Conservation (phyloP, 2,113 vertebrate genomes). For the Pseudonaja textilis region DNA sequence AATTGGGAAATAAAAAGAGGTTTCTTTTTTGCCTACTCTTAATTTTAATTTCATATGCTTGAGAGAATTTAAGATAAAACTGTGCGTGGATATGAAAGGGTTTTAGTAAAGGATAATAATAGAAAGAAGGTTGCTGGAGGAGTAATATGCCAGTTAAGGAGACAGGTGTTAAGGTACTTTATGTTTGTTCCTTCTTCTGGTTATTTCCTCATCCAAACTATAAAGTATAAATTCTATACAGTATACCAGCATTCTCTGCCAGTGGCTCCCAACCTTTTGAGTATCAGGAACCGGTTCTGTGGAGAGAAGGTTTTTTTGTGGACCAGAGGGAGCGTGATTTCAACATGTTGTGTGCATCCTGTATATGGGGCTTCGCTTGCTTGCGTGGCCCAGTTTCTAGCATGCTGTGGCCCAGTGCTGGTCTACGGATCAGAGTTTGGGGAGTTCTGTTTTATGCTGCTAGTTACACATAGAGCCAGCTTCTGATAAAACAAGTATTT, state of each 20-base stretch:
- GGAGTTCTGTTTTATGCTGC: too few species aligned
- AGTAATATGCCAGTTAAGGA: not conserved
- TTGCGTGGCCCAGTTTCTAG: not conserved
- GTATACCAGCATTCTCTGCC: not conserved
- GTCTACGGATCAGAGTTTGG: not conserved
- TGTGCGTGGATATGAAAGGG: not conserved
- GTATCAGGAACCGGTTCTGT: not conserved
- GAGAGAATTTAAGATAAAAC: not conserved
- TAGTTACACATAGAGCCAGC: too few species aligned
- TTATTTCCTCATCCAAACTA: not conserved
- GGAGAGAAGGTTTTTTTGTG: not conserved
- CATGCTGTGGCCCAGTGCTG: not conserved
- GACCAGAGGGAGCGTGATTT: not conserved
- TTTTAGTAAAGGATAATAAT: not conserved
- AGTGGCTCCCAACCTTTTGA: not conserved
- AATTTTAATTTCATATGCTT: not conserved
- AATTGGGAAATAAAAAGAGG: not conserved
- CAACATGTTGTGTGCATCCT: not conserved
- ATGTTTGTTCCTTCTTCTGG: not conserved
- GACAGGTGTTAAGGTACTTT: not conserved
- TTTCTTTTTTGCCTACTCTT: not conserved
- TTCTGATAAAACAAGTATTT: not conserved
- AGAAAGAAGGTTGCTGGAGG: not conserved
- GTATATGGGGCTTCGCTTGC: not conserved
- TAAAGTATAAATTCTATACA: not conserved